phyloP scores from a whole-genome alignment of 2,888 invertebrate genomes.

The Catotricha subobsoleta region DNA sequence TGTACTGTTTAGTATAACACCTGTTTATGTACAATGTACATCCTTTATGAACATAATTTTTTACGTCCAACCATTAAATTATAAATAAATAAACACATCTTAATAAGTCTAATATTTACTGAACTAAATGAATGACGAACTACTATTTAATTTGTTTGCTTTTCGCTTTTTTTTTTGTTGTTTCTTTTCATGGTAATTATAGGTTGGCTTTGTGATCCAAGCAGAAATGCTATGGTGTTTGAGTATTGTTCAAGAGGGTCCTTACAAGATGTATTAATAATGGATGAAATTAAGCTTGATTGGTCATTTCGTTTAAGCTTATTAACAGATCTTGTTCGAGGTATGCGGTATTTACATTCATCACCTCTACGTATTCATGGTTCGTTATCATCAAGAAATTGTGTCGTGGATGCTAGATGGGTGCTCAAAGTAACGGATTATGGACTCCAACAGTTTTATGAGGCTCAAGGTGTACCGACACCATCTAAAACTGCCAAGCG shows the following conservation, averaged over 20 bases:
- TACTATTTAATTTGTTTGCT: background rate
- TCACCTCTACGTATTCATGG: constrained; percentile 72
- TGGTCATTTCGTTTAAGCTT: constrained; percentile 90
- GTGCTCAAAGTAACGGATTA: constrained; percentile 88
- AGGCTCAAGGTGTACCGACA: constrained; percentile 49
- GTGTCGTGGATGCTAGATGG: constrained; percentile 91
- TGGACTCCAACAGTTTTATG: constrained; percentile 58
- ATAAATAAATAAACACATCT: no score
- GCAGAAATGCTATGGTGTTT: constrained; percentile 62
- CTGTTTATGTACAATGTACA: no score
- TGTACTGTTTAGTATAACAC: no score
- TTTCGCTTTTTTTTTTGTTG: background rate
- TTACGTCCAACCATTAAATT: no score
- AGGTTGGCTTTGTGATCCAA: constrained; percentile 62
- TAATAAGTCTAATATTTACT: no score
- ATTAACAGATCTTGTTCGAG: constrained; percentile 80
- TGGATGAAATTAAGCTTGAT: constrained; percentile 81
- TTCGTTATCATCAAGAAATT: constrained; percentile 72
- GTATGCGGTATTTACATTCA: constrained; percentile 78
- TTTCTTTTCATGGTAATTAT: constrained; percentile 7
- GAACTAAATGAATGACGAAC: no score
- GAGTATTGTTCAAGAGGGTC: constrained; percentile 81
- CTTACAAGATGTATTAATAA: constrained; percentile 68
- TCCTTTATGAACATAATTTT: no score
- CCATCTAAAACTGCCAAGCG: constrained; percentile 42